A percentile compares a stretch with the other conserved stretches of the same genome.
Conservation (phyloP, 2,888 invertebrate species). For the Hydriomena furcata region DNA sequence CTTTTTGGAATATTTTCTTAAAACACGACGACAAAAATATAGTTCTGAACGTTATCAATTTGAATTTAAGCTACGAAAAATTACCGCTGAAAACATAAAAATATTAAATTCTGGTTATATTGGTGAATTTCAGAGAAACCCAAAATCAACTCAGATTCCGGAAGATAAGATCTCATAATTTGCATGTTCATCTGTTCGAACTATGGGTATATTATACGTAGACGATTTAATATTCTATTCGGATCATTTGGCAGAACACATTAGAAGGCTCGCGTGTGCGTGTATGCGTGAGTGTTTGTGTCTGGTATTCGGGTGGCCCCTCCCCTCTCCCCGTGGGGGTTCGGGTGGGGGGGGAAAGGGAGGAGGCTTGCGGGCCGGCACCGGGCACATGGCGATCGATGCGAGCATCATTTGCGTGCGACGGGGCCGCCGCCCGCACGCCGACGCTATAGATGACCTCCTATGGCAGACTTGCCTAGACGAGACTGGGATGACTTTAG, state of each 20-base stretch:
- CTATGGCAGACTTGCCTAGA: constrained; percentile 37
- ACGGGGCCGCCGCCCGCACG: constrained; percentile 51
- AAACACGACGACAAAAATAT: no score
- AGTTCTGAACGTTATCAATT: no score
- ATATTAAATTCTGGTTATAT: no score
- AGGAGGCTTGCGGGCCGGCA: constrained; percentile 54
- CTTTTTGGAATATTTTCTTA: no score
- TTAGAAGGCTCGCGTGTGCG: constrained; percentile 65
- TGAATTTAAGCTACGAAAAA: no score
- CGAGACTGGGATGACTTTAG: constrained; percentile 17
- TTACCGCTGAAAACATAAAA: no score
- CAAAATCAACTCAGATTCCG: background rate
- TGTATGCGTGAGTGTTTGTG: constrained; percentile 63
- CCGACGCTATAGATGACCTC: constrained; percentile 29
- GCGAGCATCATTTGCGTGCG: constrained; percentile 80
- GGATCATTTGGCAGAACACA: constrained; percentile 80
- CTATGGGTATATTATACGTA: constrained; percentile 32
- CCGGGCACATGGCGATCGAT: constrained; percentile 73
- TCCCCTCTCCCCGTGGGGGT: constrained; percentile 15
- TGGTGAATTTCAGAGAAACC: no score
- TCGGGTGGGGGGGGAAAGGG: constrained; percentile 39
- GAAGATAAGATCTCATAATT: constrained; percentile 11
- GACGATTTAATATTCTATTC: constrained; percentile 63
- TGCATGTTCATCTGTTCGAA: constrained; percentile 18
- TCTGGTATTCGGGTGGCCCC: constrained; percentile 45